Conservation (phyloP, 2,888 invertebrate species). For the Myopa testacea region DNA sequence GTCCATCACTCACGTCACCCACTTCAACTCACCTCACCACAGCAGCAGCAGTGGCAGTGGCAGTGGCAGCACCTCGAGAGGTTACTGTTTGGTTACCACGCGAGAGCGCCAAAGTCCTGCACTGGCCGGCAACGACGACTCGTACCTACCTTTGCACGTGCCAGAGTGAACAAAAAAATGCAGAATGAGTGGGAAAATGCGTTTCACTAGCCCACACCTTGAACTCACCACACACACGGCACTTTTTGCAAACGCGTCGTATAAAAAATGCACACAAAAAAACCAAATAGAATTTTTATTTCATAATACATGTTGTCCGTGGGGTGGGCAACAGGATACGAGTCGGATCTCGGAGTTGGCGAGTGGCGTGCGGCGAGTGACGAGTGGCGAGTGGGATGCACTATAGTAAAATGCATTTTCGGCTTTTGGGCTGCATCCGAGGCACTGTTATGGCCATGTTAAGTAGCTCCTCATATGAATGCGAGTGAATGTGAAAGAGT, state of each 20-base stretch:
- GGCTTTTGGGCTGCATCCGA: constrained; percentile 14
- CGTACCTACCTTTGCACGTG: constrained; percentile 16
- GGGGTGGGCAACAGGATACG: constrained; percentile 29
- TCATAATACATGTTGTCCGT: constrained; percentile 27
- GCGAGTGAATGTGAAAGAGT: neutral
- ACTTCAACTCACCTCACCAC: neutral
- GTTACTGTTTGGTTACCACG: neutral
- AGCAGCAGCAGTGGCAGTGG: neutral
- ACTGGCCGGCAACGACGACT: neutral
- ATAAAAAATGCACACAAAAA: constrained; percentile 38
- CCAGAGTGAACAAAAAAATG: constrained; percentile 33
- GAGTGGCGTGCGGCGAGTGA: neutral
- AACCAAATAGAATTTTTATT: constrained; percentile 44
- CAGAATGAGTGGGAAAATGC: constrained; percentile 4
- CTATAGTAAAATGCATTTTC: constrained; percentile 30
- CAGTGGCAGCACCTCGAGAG: neutral
- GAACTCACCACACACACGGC: constrained; percentile 15
- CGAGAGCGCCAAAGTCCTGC: neutral
- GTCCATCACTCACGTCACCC: neutral
- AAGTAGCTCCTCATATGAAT: constrained; percentile 34
- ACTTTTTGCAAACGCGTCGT: constrained; percentile 22
- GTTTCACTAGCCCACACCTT: constrained; percentile 20
- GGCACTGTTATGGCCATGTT: constrained; percentile 18
- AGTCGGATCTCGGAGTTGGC: constrained; percentile 5
- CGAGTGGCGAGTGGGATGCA: constrained; percentile 5